These are phyloP conservation scores for Cheiracanthium punctorium DNA, from an alignment of 2,888 invertebrate genomes.

Conservation along the genomic window DNA sequence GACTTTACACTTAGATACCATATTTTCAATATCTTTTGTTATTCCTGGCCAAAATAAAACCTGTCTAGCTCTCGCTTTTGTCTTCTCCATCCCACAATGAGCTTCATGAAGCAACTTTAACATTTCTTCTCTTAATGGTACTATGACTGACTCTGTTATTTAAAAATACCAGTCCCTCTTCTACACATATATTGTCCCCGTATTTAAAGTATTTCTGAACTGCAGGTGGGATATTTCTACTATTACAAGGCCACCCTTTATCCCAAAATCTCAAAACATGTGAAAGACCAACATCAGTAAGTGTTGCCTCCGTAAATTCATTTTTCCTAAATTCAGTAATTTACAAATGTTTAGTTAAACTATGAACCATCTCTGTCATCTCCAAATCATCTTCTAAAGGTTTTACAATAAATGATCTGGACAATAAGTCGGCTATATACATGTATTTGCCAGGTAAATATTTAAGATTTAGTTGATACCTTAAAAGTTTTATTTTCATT, in stretches of 20 bases:
- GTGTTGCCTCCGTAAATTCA: too few relatives aligned
- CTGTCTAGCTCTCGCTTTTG: too few relatives aligned
- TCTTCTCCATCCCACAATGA: too few relatives aligned
- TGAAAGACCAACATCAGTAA: background rate
- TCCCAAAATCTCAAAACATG: background rate
- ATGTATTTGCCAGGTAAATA: background rate
- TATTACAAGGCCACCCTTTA: too few relatives aligned
- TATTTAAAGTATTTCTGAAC: too few relatives aligned
- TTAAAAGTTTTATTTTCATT: conserved; percentile 9
- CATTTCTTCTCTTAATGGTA: conserved; percentile 6
- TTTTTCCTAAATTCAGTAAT: background rate
- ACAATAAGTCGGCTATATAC: background rate
- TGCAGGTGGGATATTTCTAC: too few relatives aligned
- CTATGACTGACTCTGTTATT: too few relatives aligned
- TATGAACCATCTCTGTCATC: background rate
- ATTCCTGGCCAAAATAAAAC: conserved; percentile 11
- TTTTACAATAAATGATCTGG: background rate
- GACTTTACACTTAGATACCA: too few relatives aligned
- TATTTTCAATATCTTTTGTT: background rate
- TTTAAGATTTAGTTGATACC: background rate
- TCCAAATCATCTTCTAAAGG: background rate
- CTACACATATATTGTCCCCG: too few relatives aligned
- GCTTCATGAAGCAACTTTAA: too few relatives aligned
- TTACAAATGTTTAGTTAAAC: background rate
- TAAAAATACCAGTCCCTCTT: too few relatives aligned